Evolutionary conservation across 2,888 invertebrate genomes (phyloP).

Genomic region (Drosophila parthenogenetica): DNA sequence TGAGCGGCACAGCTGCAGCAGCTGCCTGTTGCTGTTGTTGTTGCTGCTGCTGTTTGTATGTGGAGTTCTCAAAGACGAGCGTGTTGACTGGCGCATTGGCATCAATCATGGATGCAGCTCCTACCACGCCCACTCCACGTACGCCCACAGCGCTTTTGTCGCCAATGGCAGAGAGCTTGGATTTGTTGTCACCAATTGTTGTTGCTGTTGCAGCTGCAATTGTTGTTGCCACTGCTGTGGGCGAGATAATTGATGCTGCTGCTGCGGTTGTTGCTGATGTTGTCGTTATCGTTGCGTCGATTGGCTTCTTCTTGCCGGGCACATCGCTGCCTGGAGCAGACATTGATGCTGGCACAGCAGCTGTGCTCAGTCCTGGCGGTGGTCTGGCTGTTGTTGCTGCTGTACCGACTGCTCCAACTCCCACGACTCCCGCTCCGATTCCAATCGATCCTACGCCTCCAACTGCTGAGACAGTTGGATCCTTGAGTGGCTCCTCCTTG

Average conservation of each 20-base stretch:
- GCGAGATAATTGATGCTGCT: not conserved
- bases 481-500: slow-evolving; percentile 63
- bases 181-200: slow-evolving; percentile 69
- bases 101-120: slow-evolving; percentile 86
- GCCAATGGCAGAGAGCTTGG: slow-evolving; percentile 64
- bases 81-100: slow-evolving; percentile 93
- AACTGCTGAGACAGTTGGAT: slow-evolving; percentile 26
- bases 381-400: slow-evolving; percentile 36
- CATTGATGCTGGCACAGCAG: slow-evolving; percentile 41
- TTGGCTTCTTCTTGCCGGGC: slow-evolving; percentile 64
- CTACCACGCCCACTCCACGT: slow-evolving; percentile 41
- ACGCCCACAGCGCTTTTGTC: slow-evolving; percentile 57
- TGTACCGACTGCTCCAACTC: not conserved
- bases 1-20: slow-evolving; percentile 29
- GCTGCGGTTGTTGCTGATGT: not conserved
- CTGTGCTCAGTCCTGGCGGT: slow-evolving; percentile 67
- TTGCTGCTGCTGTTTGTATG: slow-evolving; percentile 88
- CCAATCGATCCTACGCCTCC: slow-evolving; percentile 4
- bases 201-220: slow-evolving; percentile 34
- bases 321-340: slow-evolving; percentile 43
- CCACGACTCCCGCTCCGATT: not conserved
- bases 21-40: slow-evolving; percentile 53
- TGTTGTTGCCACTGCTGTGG: slow-evolving; percentile 20
- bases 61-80: slow-evolving; percentile 96
- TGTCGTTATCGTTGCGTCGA: slow-evolving; percentile 29